Evolutionary conservation across 1,140 invertebrate genomes (phyloP).

Genomic region (Temnothorax curvispinosus): DNA sequence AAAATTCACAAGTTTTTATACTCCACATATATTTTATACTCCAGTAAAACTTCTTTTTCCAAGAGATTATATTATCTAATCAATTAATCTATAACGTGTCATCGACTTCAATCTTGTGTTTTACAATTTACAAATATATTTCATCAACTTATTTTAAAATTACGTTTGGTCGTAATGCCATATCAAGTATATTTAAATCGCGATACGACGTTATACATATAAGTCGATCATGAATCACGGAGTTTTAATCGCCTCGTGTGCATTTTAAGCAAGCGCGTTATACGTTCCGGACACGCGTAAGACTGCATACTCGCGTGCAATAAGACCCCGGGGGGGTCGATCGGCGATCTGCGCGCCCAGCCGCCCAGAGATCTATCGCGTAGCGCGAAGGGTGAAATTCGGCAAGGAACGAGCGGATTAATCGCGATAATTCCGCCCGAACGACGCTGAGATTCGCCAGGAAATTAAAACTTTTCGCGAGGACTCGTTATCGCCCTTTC

Average conservation of each 20-base stretch:
- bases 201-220: not conserved
- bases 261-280: conserved; percentile 42
- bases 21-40: not conserved
- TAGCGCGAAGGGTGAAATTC: conserved; percentile 39
- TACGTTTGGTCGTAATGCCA: not conserved
- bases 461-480: conserved; percentile 70
- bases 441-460: conserved; percentile 35
- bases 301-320: conserved; percentile 43
- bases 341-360: conserved; percentile 18
- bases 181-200: not conserved
- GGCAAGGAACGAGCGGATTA: conserved; percentile 46
- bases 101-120: not conserved
- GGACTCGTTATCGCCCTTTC: conserved; percentile 60
- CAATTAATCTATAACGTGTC: not conserved
- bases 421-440: conserved; percentile 36
- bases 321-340: conserved; percentile 35
- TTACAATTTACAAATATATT: not conserved
- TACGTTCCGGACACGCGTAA: conserved; percentile 42
- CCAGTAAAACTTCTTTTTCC: not conserved
- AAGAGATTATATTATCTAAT: not conserved
- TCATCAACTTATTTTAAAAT: not conserved
- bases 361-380: conserved; percentile 39
- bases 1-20: not conserved
- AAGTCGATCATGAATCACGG: conserved; percentile 31
- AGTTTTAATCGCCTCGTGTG: conserved; percentile 41